A percentile compares a stretch with the other conserved stretches of the same genome.
Evolutionary conservation across 2,797 vertebrate species (phyloP).

Genomic region (Sparidentex hasta): DNA sequence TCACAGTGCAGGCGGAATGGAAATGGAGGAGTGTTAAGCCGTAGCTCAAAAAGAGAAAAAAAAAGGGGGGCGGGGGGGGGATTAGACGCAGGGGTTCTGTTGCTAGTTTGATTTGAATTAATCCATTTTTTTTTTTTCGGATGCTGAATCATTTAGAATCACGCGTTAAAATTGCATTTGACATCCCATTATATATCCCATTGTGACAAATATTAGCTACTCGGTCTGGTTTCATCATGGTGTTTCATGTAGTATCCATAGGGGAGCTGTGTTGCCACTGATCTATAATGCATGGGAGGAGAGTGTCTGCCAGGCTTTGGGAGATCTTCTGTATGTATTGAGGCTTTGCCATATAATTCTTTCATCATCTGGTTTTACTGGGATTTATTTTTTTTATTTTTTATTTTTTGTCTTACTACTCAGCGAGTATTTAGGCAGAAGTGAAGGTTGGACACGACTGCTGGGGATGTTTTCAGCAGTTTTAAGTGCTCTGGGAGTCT

Average conservation of each 20-base stretch:
- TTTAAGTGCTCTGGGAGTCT: conserved; percentile 68
- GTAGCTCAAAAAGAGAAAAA: conserved; percentile 56
- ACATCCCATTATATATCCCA: conserved; percentile 59
- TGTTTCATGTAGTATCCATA: conserved; percentile 65
- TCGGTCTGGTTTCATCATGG: conserved; percentile 57
- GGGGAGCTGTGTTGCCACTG: conserved; percentile 68
- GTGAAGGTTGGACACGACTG: conserved; percentile 72
- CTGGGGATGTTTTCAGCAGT: conserved; percentile 66
- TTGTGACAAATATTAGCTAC: conserved; percentile 70
- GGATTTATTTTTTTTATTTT: conserved; percentile 43
- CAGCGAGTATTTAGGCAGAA: conserved; percentile 71
- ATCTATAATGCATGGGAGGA: conserved; percentile 77
- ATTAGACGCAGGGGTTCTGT: conserved; percentile 62
- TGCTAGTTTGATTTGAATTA: conserved; percentile 66
- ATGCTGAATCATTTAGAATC: conserved; percentile 64
- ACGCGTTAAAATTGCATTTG: conserved; percentile 55
- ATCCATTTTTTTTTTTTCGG: conserved; percentile 50
- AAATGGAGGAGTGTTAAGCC: conserved; percentile 61
- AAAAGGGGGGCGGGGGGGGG: conserved; percentile 1
- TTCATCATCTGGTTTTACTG: conserved; percentile 70
- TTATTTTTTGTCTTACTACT: conserved; percentile 62
- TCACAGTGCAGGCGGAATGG: conserved; percentile 54
- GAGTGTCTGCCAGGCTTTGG: conserved; percentile 65
- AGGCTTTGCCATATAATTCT: conserved; percentile 76
- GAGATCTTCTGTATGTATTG: conserved; percentile 66